Evolutionary conservation across 2,888 invertebrate species (phyloP), one percentile per base, ranked within the genome.

Genomic region (Tromatobia lineatoria): DNA sequence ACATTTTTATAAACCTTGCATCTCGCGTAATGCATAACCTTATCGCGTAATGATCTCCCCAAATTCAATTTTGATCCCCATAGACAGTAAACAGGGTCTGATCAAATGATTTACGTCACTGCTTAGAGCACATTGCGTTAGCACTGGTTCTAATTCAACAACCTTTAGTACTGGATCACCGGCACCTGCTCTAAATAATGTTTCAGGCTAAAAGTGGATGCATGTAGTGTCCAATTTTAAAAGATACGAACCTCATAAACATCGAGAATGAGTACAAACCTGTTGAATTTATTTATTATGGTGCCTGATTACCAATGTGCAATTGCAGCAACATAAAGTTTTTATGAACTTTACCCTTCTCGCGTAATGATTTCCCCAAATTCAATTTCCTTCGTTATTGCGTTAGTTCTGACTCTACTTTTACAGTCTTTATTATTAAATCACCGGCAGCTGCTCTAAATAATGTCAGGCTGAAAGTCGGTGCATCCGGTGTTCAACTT

Each of bases 171-270:
- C 6, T 25, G 23, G 25, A 57, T 15, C 42, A 11, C 15, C 34
- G 20, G 13, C 52, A 38, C 64, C n/a, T 69, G 76, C 34, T 64
- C 25, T 77, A 59, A 77, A 69, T 77, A 77, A 69, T 45, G 20
- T n/a, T n/a, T 59, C 13, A 45, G 67, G 45, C 57, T 57, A 47
- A 25, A 45, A 50, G 61, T 61, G 47, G 52, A 25, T 61, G 25
- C 15, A 29, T 64, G 29, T 52, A 29, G 34, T 15, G 52, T 52
- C 64, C 52, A 79, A 79, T 52, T 64, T 71, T 25, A 71, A 64
- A 52, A 79, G 38, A 71, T 78, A 78, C 50, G 69, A 75, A 64
- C 50, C 50, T 7, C 34, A 34, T 34, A 34, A 7, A 4, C 34
- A 34, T 4, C 3, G 7, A 34, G 7, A 34, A 34, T 34, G 2